Evolutionary conservation across 2,888 invertebrate species (phyloP).

Genomic region (Melanostoma scalare): DNA sequence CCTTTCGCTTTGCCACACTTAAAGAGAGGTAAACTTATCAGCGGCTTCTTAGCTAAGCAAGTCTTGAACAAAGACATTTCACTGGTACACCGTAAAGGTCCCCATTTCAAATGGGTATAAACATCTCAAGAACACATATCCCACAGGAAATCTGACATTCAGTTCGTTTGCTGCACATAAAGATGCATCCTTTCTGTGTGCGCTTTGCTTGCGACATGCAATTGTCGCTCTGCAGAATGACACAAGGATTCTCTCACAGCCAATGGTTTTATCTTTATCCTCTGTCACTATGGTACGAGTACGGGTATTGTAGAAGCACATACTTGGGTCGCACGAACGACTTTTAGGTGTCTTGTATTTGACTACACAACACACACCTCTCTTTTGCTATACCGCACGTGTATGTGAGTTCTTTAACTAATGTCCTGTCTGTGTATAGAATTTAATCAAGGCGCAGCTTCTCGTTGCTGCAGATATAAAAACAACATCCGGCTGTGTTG

Average conservation of each 20-base stretch:
- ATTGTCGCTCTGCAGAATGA: conserved; percentile 21
- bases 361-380: conserved; percentile 22
- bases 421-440: conserved; percentile 46
- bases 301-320: conserved; percentile 23
- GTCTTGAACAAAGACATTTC: conserved; percentile 49
- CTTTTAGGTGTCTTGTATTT: conserved; percentile 39
- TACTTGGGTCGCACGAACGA: conserved; percentile 42
- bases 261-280: conserved; percentile 28
- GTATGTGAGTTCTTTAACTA: conserved; percentile 32
- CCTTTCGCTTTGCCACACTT: background rate
- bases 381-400: conserved; percentile 13
- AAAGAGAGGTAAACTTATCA: conserved; percentile 41
- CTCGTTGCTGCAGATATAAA: background rate
- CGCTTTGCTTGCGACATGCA: conserved; percentile 3
- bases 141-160: conserved; percentile 42
- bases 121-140: conserved; percentile 32
- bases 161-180: conserved; percentile 32
- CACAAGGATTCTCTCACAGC: conserved; percentile 28
- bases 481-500: conserved; percentile 31
- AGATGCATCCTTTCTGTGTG: conserved; percentile 28
- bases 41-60: conserved; percentile 44
- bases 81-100: conserved; percentile 27
- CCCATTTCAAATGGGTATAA: conserved; percentile 36
- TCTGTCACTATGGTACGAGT: conserved; percentile 40
- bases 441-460: conserved; percentile 57